Evolutionary conservation across 2,797 vertebrate genomes (phyloP).

Genomic region (Cyprinella venusta): DNA sequence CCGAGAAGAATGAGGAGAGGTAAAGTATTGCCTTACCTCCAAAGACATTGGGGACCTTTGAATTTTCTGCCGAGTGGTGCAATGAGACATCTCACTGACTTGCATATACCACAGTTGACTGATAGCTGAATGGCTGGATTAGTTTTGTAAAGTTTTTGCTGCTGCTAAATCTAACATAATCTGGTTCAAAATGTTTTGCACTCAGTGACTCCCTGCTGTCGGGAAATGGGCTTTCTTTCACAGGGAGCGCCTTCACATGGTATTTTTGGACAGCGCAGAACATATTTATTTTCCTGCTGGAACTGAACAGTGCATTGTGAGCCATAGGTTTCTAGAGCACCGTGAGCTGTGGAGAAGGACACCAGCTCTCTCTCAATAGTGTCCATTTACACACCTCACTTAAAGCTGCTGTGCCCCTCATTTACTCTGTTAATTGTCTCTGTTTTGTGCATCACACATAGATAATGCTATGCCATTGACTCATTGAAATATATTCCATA

Average conservation of each 20-base stretch:
- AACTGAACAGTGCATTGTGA: conserved; percentile 61
- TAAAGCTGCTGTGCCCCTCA: conserved; percentile 19
- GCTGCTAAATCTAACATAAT: conserved; percentile 20
- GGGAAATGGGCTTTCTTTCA: conserved; percentile 50
- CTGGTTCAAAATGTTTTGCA: conserved; percentile 16
- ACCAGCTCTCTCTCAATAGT: conserved; percentile 57
- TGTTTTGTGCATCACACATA: conserved; percentile 9
- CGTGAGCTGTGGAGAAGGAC: conserved; percentile 43
- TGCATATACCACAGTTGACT: not conserved
- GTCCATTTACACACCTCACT: conserved; percentile 54
- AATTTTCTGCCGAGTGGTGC: no score
- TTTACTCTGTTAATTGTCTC: conserved; percentile 35
- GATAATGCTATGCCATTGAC: conserved; percentile 4
- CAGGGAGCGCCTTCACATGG: conserved; percentile 49
- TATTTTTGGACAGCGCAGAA: conserved; percentile 57
- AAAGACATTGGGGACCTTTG: not conserved
- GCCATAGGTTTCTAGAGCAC: conserved; percentile 47
- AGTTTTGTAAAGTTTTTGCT: conserved; percentile 10
- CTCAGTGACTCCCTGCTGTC: conserved; percentile 39
- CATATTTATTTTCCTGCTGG: conserved; percentile 62
- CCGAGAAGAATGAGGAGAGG: conserved; percentile 35
- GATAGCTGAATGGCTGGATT: not conserved
- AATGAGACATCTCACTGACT: not conserved
- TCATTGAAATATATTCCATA: conserved; percentile 4
- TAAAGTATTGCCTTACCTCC: conserved; percentile 18